A percentile compares a stretch with the other conserved stretches of the same genome.
Evolutionary conservation across 2,888 invertebrate genomes (phyloP).

Genomic region (Mythimna loreyi): DNA sequence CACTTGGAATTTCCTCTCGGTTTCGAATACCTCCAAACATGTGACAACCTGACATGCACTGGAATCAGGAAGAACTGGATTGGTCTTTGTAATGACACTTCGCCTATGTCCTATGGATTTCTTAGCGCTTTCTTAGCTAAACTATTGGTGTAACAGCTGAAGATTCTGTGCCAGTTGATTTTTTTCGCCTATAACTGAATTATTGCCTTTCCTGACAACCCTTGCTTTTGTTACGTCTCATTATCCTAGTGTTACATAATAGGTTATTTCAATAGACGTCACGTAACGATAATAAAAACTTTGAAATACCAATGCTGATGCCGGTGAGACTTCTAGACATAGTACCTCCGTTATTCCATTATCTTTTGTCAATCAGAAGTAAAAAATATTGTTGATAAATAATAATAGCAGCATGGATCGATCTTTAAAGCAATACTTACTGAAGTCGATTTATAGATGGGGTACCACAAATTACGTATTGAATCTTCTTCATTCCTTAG

Average conservation of each 20-base stretch:
- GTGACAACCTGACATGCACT: neutral
- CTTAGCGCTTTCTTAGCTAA: too few species aligned
- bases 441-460: neutral
- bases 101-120: neutral
- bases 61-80: too few species aligned
- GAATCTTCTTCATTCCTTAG: too few species aligned
- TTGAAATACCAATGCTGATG: neutral
- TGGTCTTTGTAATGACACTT: too few species aligned
- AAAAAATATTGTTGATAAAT: neutral
- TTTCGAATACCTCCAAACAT: too few species aligned
- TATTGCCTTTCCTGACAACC: neutral
- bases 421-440: neutral
- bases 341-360: neutral
- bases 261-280: neutral
- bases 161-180: neutral
- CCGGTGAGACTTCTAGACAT: neutral
- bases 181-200: too few species aligned
- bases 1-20: too few species aligned
- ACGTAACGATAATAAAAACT: constrained; percentile 6
- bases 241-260: neutral
- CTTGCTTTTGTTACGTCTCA: neutral
- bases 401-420: neutral
- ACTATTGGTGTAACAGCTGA: neutral
- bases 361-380: neutral
- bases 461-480: neutral